Conservation (phyloP, 1,140 invertebrate species). For the Lucilia cuprina region DNA sequence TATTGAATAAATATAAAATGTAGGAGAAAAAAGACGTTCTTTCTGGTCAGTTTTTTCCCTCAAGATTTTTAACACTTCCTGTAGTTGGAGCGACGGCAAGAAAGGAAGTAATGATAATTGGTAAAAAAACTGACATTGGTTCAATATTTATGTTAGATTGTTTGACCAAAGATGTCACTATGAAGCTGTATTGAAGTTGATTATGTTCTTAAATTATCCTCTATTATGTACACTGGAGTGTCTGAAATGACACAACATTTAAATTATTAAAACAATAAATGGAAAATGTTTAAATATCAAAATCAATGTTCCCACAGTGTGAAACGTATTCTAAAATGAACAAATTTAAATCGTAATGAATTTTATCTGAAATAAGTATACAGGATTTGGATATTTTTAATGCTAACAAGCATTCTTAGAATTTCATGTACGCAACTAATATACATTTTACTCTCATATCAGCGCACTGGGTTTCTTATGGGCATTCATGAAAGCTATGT, state of each 20-base stretch:
- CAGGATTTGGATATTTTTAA: neutral
- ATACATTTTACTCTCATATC: no score
- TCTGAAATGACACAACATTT: slow-evolving; percentile 2
- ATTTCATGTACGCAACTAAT: no score
- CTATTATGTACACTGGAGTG: neutral
- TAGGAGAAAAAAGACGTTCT: neutral
- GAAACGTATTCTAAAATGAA: neutral
- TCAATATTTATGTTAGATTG: slow-evolving; percentile 1
- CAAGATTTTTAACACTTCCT: slow-evolving; percentile 23
- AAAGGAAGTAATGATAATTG: neutral
- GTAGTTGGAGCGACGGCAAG: neutral
- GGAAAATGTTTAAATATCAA: neutral
- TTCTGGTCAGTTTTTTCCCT: neutral
- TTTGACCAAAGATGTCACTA: slow-evolving; percentile 11
- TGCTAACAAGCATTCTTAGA: no score
- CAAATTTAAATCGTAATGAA: neutral
- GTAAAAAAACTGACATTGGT: neutral
- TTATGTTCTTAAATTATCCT: neutral
- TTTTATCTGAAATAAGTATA: neutral
- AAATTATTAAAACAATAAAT: neutral
- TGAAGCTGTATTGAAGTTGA: neutral
- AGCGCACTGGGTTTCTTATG: no score
- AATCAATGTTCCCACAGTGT: neutral
- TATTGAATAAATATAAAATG: neutral
- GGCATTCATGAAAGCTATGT: no score